These are phyloP conservation scores for Rhizomys pruinosus DNA, from an alignment of 2,113 vertebrate genomes.

Conservation along the genomic window DNA sequence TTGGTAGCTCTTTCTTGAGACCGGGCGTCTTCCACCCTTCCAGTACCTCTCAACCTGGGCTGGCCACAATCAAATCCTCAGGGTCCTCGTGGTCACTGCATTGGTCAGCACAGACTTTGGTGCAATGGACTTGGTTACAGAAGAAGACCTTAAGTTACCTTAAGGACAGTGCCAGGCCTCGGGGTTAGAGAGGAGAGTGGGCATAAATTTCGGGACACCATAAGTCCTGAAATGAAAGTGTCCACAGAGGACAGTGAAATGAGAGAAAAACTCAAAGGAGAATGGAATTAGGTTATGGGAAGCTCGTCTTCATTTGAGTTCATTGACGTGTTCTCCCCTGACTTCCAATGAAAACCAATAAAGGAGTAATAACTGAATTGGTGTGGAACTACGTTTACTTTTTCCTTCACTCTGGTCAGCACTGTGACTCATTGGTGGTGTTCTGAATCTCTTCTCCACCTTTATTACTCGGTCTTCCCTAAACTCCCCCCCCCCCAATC, in stretches of 20 bases:
- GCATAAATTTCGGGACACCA: background rate
- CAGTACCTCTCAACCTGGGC: no score
- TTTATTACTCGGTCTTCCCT: background rate
- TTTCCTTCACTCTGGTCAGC: background rate
- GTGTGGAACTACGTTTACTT: background rate
- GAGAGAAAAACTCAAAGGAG: background rate
- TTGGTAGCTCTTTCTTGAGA: no score
- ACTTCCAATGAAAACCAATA: background rate
- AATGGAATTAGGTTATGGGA: background rate
- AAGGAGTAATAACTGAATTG: background rate
- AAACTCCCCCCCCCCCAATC: background rate
- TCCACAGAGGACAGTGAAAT: background rate
- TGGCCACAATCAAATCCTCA: no score
- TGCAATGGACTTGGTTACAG: background rate
- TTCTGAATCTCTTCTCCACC: background rate
- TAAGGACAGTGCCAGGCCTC: background rate
- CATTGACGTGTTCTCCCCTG: background rate
- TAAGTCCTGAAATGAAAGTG: background rate
- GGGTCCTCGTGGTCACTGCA: no score
- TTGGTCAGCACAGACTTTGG: no score
- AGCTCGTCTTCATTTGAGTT: background rate
- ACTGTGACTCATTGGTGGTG: background rate
- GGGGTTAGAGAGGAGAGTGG: background rate
- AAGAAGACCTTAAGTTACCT: constrained; percentile 29
- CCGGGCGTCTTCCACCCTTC: no score